Evolutionary conservation across 2,797 vertebrate species (phyloP).

Genomic region (Nasua narica): DNA sequence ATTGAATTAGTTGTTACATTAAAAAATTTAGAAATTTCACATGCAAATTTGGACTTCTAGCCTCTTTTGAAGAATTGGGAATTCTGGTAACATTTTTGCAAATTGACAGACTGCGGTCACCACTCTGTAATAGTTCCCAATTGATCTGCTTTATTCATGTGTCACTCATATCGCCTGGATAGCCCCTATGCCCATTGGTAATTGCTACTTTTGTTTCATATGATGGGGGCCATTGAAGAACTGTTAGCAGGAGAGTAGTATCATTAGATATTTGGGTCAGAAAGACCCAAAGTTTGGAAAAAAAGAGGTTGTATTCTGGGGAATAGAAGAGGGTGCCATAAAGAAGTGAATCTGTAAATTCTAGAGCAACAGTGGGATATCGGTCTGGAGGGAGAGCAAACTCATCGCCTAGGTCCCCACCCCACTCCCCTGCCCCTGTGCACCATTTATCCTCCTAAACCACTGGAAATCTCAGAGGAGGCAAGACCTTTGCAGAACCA

Average conservation of each 20-base stretch:
- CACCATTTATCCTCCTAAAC: neutral
- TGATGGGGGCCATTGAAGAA: neutral
- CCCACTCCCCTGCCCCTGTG: neutral
- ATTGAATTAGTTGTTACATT: neutral
- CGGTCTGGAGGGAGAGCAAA: neutral
- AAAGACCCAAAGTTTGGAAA: constrained; percentile 12
- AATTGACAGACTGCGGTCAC: neutral
- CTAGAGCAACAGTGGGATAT: neutral
- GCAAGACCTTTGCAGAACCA: neutral
- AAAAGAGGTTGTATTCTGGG: neutral
- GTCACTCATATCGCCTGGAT: neutral
- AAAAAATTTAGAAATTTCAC: neutral
- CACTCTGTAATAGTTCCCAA: neutral
- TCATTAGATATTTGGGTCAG: neutral
- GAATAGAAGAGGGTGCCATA: neutral
- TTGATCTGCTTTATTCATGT: neutral
- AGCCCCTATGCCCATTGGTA: neutral
- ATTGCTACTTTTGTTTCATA: neutral
- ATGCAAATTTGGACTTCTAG: neutral
- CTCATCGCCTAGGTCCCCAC: neutral
- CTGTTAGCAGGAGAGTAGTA: neutral
- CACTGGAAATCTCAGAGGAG: neutral
- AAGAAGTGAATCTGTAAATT: neutral
- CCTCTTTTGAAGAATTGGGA: neutral
- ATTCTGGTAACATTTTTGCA: neutral